Evolutionary conservation across 2,113 vertebrate species (phyloP), one percentile per base, ranked within the genome.

Genomic region (Ploceus nigricollis): DNA sequence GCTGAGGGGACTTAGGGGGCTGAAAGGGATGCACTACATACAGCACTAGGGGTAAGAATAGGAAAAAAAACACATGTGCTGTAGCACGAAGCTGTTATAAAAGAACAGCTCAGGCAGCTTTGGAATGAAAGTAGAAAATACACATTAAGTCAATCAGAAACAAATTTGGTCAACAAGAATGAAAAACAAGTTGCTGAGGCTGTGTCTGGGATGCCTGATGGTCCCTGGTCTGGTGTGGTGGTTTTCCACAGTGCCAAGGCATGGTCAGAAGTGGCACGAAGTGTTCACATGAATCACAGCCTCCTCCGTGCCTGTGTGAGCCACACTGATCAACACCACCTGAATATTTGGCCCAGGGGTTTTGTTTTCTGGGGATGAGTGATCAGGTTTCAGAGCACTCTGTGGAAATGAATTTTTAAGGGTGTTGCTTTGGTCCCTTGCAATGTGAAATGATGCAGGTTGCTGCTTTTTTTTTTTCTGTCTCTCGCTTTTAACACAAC

Each of bases 201-300:
- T 50, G 15, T 0, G 0, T 37, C 11, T 3, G 10, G 35, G 30
- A 3, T 28, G 57, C 31, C 35, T 72, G 54, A 11, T 33, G 42
- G 0, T 35, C 23, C 51, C 61, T 47, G 17, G 4, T 48, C n/a
- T 4, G 4, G 15, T 20, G 25, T 4, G 16, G 48, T 10, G 27
- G 4, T 61, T 92, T 82, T 58, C 13, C 19, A 28, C 8, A 20
- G 18, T 2, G 8, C 19, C 33, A 31, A 48, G 2, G 3, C 37
- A 3, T 0, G 0, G 31, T 10, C 54, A 65, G 28, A 33, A 12
- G 40, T 7, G 2, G 31, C 65, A 66, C 2, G 0, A 65, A 53
- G 35, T 10, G 20, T 7, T 63, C 2, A 3, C 5, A 5, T 45
- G 69, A 65, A 31, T 24, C 47, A 23, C 79, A 60, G 57, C 27